Evolutionary conservation across 2,888 invertebrate genomes (phyloP).

Genomic region (Patella caerulea): DNA sequence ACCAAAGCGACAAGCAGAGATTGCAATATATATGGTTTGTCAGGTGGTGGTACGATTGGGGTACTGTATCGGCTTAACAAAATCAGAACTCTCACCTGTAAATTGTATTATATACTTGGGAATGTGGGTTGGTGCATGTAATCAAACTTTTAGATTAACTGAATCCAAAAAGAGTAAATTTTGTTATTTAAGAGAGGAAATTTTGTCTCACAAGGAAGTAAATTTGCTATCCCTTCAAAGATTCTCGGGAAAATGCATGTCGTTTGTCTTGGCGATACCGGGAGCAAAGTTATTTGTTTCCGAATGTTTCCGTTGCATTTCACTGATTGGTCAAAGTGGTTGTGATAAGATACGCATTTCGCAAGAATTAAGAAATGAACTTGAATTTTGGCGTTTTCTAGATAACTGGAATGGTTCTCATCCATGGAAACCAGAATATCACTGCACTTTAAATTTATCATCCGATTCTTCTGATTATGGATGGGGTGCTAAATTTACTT

Average conservation of each 20-base stretch:
- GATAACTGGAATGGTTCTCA: background rate
- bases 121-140: background rate
- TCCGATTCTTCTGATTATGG: background rate
- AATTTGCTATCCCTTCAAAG: background rate
- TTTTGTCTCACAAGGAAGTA: background rate
- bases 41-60: background rate
- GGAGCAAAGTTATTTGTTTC: background rate
- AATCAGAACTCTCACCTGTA: background rate
- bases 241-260: slow-evolving; percentile 2
- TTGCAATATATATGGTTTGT: background rate
- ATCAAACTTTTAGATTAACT: background rate
- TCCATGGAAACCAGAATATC: slow-evolving; percentile 1
- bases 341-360: background rate
- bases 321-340: background rate
- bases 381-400: background rate
- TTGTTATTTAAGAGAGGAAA: background rate
- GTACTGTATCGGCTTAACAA: background rate
- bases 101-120: background rate
- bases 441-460: background rate
- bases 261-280: background rate
- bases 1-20: background rate
- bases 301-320: background rate
- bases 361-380: background rate
- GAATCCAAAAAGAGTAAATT: background rate
- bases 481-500: background rate